These are phyloP conservation scores for Lasioglossum calceatum DNA, from an alignment of 2,888 invertebrate species.

Conservation along the genomic window DNA sequence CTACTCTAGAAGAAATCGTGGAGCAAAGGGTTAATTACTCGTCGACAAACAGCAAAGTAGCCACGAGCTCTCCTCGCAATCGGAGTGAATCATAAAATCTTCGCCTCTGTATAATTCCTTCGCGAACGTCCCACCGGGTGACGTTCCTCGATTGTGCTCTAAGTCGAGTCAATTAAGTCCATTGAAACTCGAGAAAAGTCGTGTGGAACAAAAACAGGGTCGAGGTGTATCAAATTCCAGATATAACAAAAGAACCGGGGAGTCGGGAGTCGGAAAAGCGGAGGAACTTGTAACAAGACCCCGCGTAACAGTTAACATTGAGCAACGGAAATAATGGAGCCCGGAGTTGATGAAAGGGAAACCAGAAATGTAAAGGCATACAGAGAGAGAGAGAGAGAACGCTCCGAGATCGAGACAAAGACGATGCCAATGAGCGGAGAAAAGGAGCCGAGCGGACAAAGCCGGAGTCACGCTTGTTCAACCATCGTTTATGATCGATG, in stretches of 20 bases:
- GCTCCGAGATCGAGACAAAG: background rate
- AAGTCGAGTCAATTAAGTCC: background rate
- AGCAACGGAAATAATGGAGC: constrained; percentile 1
- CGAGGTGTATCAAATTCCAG: background rate
- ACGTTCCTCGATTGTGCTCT: background rate
- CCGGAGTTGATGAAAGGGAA: background rate
- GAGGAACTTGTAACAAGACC: background rate
- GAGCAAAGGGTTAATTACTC: background rate
- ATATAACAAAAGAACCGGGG: background rate
- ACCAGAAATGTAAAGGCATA: background rate
- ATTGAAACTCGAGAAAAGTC: background rate
- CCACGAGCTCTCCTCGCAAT: background rate
- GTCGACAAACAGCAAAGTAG: background rate
- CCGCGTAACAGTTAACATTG: background rate
- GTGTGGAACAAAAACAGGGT: background rate
- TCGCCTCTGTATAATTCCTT: background rate
- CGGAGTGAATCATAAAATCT: background rate
- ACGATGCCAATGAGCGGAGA: background rate
- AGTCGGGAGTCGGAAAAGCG: background rate
- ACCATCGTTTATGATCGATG: constrained; percentile 27
- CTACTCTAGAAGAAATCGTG: background rate
- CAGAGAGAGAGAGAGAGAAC: background rate
- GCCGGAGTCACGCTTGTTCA: background rate
- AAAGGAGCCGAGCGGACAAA: background rate
- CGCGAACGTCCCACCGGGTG: background rate